Percentiles rank a stretch among this genome's conserved stretches.
These are phyloP conservation scores for Ceratothoa steindachneri DNA, from an alignment of 2,888 invertebrate genomes.

Conservation along the genomic window DNA sequence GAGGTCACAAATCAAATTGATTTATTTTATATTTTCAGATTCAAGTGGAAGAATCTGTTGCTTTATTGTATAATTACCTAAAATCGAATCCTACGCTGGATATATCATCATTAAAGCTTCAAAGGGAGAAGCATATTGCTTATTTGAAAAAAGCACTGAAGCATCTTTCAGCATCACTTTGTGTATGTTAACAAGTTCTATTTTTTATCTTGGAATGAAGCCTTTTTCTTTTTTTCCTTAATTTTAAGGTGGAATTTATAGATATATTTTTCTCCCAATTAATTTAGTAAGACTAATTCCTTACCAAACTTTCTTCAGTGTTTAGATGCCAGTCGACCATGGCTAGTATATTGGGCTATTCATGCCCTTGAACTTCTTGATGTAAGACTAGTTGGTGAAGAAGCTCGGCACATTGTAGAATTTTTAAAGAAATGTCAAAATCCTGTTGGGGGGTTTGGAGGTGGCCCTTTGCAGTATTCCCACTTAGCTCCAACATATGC, in stretches of 20 bases:
- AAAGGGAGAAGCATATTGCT: slow-evolving; percentile 30
- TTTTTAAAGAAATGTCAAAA: slow-evolving; percentile 68
- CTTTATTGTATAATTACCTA: slow-evolving; percentile 24
- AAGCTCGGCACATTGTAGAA: slow-evolving; percentile 58
- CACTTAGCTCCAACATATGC: slow-evolving; percentile 98
- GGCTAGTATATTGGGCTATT: slow-evolving; percentile 96
- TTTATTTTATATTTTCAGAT: slow-evolving; percentile 27
- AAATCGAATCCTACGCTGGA: slow-evolving; percentile 13
- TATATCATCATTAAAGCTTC: slow-evolving; percentile 20
- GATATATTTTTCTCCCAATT: too few relatives aligned
- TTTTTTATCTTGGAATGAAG: not conserved
- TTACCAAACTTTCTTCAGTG: too few relatives aligned
- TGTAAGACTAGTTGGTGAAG: slow-evolving; percentile 60
- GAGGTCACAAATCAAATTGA: too few relatives aligned
- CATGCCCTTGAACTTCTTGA: slow-evolving; percentile 79
- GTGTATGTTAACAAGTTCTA: slow-evolving; percentile 21
- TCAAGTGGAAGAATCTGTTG: slow-evolving; percentile 32
- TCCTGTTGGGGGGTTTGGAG: slow-evolving; percentile 81
- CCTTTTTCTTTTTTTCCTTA: not conserved
- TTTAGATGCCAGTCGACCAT: slow-evolving; percentile 90
- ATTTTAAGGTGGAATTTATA: not conserved
- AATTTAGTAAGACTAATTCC: too few relatives aligned
- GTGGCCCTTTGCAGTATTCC: slow-evolving; percentile 86
- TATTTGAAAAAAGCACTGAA: slow-evolving; percentile 28
- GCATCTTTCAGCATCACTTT: slow-evolving; percentile 24